These are phyloP conservation scores for Clepsis dumicolana DNA, from an alignment of 2,888 invertebrate genomes.

Conservation along the genomic window DNA sequence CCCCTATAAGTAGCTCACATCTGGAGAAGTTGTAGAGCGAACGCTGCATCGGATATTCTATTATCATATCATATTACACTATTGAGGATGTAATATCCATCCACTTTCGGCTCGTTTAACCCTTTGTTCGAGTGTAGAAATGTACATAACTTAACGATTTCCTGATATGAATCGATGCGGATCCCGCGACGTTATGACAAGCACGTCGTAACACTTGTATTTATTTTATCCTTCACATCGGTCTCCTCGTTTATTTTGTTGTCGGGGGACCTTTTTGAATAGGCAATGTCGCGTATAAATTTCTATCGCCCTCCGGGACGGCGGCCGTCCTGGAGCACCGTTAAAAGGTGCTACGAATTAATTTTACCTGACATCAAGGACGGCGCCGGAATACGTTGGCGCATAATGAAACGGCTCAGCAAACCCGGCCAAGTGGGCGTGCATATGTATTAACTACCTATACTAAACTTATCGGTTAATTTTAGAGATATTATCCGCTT, in stretches of 20 bases:
- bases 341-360: constrained; percentile 81
- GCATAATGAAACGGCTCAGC: constrained; percentile 70
- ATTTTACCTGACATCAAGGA: constrained; percentile 79
- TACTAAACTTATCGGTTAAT: constrained; percentile 12
- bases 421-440: constrained; percentile 52
- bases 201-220: constrained; percentile 52
- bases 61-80: constrained; percentile 29
- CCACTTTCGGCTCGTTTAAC: constrained; percentile 33
- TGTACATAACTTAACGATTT: constrained; percentile 38
- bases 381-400: constrained; percentile 69
- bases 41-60: constrained; percentile 19
- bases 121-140: constrained; percentile 19
- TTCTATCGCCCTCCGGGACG: constrained; percentile 65
- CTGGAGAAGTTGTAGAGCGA: constrained; percentile 8
- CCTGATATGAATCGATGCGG: constrained; percentile 37
- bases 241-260: constrained; percentile 73
- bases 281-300: constrained; percentile 82
- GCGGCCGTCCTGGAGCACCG: constrained; percentile 65
- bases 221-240: constrained; percentile 61
- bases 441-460: constrained; percentile 29
- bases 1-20: constrained; percentile 2
- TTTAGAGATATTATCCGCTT: constrained; percentile 11
- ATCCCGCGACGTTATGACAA: constrained; percentile 46
- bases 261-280: constrained; percentile 77
- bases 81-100: constrained; percentile 23